Percentiles rank a stretch among this genome's conserved stretches.
Evolutionary conservation across 2,888 invertebrate genomes (phyloP).

Genomic region (Spodoptera exigua): DNA sequence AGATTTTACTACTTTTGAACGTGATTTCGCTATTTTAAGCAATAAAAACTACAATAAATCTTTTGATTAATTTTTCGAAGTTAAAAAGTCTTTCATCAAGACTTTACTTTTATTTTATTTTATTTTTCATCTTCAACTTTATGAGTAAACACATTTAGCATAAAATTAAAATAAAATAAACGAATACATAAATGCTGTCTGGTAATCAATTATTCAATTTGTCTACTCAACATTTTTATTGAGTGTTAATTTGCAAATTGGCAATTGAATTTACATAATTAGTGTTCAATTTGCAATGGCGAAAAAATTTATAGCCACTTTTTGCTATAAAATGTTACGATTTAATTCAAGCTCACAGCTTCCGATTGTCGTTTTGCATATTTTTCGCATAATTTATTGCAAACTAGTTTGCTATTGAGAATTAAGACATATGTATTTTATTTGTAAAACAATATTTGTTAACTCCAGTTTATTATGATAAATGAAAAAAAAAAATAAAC

Average conservation of each 20-base stretch:
- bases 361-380: constrained; percentile 24
- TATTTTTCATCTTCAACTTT: not conserved
- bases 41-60: not conserved
- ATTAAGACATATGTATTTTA: not conserved
- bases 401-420: not conserved
- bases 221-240: constrained; percentile 2
- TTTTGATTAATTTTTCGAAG: not conserved
- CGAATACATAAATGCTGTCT: not conserved
- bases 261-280: not conserved
- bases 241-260: constrained; percentile 10
- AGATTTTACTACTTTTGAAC: constrained; percentile 4
- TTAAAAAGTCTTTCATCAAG: no score
- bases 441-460: not conserved
- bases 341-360: constrained; percentile 18
- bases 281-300: constrained; percentile 1
- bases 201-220: not conserved
- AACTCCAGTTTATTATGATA: not conserved
- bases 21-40: not conserved
- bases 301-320: not conserved
- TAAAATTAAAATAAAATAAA: not conserved
- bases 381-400: constrained; percentile 10
- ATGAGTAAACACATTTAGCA: not conserved
- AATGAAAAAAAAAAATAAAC: constrained; percentile 14
- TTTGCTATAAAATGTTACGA: not conserved
- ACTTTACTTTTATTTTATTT: not conserved